A percentile compares a stretch with the other conserved stretches of the same genome.
These are phyloP conservation scores for Porphyrio hochstetteri DNA, from an alignment of 2,113 vertebrate species.

Conservation along the genomic window DNA sequence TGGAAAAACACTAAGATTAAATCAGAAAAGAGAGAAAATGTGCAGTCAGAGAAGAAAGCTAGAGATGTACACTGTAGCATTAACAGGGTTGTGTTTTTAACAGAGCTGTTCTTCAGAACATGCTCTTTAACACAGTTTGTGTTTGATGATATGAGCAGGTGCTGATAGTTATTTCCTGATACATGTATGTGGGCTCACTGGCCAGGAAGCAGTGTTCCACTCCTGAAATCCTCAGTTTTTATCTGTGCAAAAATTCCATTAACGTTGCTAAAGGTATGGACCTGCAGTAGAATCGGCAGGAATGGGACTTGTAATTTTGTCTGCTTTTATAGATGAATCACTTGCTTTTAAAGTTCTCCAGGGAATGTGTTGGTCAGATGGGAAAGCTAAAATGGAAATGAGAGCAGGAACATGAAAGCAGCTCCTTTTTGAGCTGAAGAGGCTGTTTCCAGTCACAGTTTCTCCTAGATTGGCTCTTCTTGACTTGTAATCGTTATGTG, in stretches of 20 bases:
- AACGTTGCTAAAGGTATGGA: background rate
- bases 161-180: background rate
- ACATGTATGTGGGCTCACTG: background rate
- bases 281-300: background rate
- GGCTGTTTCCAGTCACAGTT: background rate
- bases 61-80: background rate
- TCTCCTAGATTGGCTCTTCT: background rate
- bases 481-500: background rate
- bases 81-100: background rate
- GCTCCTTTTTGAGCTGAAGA: background rate
- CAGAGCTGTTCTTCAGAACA: background rate
- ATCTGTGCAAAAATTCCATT: background rate
- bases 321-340: slow-evolving; percentile 5
- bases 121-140: background rate
- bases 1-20: background rate
- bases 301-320: background rate
- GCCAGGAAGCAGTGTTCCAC: background rate
- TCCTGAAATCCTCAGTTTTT: background rate
- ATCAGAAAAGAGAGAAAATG: background rate
- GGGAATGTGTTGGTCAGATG: background rate
- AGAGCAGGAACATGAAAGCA: background rate
- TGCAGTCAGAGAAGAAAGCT: background rate
- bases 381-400: slow-evolving; percentile 17
- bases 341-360: background rate
- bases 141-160: background rate